Percentiles rank a stretch among this genome's conserved stretches.
phyloP scores from a whole-genome alignment of 2,888 invertebrate species.

The Cybosia mesomella region DNA sequence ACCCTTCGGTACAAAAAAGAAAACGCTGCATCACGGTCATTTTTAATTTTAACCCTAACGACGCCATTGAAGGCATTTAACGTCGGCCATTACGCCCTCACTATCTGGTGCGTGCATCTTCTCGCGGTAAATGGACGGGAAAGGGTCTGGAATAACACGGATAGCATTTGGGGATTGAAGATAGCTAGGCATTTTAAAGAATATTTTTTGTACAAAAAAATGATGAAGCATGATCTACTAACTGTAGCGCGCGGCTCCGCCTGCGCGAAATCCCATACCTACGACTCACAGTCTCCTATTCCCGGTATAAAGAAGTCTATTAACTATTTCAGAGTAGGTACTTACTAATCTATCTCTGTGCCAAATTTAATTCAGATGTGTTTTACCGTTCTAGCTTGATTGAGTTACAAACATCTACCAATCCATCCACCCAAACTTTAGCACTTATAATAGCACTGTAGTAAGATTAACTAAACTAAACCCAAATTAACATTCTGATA shows the following conservation, averaged over 20 bases:
- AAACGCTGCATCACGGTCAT: conserved; percentile 83
- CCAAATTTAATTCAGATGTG: not conserved
- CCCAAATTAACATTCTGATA: not conserved
- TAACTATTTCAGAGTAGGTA: too few species aligned
- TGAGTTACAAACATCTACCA: not conserved
- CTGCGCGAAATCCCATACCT: too few species aligned
- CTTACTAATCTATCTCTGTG: not conserved
- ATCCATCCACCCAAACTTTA: not conserved
- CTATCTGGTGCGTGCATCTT: conserved; percentile 79
- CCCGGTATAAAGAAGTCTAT: too few species aligned
- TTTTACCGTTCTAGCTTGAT: not conserved
- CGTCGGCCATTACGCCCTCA: conserved; percentile 75
- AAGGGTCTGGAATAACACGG: conserved; percentile 59
- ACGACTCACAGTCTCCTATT: not conserved
- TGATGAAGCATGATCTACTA: too few species aligned
- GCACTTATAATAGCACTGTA: not conserved
- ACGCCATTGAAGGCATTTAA: conserved; percentile 82
- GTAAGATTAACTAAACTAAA: not conserved
- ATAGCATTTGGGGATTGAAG: conserved; percentile 44
- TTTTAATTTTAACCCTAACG: conserved; percentile 85
- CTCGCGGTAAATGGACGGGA: conserved; percentile 73
- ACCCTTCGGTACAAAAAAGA: conserved; percentile 82
- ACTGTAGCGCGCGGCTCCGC: not conserved
- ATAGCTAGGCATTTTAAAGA: conserved; percentile 32
- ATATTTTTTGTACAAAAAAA: not conserved